Evolutionary conservation across 1,140 invertebrate genomes (phyloP).

Genomic region (Anoplophora glabripennis): DNA sequence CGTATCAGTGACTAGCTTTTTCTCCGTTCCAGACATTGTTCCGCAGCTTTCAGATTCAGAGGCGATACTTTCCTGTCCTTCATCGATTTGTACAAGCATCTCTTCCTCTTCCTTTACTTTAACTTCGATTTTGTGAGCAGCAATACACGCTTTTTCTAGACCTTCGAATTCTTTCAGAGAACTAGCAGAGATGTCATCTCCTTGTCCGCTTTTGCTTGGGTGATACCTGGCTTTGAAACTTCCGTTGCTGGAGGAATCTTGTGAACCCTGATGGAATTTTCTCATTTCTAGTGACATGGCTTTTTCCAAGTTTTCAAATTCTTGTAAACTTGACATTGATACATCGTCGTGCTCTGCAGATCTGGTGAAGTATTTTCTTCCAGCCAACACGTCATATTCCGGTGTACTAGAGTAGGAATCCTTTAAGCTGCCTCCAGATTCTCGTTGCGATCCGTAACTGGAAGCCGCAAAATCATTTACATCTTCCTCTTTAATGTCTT

Average conservation of each 20-base stretch:
- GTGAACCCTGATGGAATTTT: slow-evolving; percentile 61
- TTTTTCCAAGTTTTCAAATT: slow-evolving; percentile 88
- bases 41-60: slow-evolving; percentile 67
- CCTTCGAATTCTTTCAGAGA: slow-evolving; percentile 94
- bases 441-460: slow-evolving; percentile 74
- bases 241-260: slow-evolving; percentile 74
- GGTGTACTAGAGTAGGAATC: slow-evolving; percentile 78
- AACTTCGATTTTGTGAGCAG: slow-evolving; percentile 77
- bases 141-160: slow-evolving; percentile 81
- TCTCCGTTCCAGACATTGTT: slow-evolving; percentile 60
- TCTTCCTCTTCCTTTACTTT: slow-evolving; percentile 83
- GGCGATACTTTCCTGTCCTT: slow-evolving; percentile 63
- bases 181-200: slow-evolving; percentile 86
- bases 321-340: slow-evolving; percentile 87
- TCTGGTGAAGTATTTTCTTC: slow-evolving; percentile 72
- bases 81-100: slow-evolving; percentile 69
- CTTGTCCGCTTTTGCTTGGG: slow-evolving; percentile 66
- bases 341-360: slow-evolving; percentile 85
- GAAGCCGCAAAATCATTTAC: slow-evolving; percentile 77
- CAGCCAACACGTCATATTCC: slow-evolving; percentile 78
- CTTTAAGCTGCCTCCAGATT: slow-evolving; percentile 73
- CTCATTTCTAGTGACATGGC: slow-evolving; percentile 67
- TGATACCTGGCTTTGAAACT: slow-evolving; percentile 66
- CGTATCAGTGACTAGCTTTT: slow-evolving; percentile 48
- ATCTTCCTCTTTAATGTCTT: slow-evolving; percentile 90